These are phyloP conservation scores for Acleris cristana DNA, from an alignment of 2,888 invertebrate species.

Conservation along the genomic window DNA sequence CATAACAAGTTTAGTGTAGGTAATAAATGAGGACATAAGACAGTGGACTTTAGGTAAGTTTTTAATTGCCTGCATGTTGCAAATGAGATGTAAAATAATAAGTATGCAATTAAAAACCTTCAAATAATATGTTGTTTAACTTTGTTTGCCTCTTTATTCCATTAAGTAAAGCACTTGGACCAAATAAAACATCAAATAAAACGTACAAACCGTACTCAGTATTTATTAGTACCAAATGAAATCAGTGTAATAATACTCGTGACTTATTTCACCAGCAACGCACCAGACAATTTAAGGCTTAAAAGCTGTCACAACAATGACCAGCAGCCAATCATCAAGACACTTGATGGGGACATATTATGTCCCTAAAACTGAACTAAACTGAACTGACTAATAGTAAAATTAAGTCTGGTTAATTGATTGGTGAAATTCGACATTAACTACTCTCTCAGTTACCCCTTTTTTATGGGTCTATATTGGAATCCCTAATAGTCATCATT, in stretches of 20 bases:
- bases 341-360: no score
- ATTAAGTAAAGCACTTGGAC: background rate
- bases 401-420: no score
- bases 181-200: background rate
- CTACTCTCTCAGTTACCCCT: no score
- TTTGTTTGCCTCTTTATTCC: background rate
- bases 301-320: no score
- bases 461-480: no score
- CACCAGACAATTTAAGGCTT: no score
- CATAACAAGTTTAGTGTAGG: conserved; percentile 55
- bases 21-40: conserved; percentile 50
- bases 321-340: no score
- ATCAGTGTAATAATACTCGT: background rate
- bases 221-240: background rate
- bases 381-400: no score
- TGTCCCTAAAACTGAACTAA: no score
- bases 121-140: conserved; percentile 21
- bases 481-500: no score
- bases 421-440: no score
- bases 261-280: no score
- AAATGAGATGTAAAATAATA: conserved; percentile 58
- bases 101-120: conserved; percentile 37
- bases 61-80: conserved; percentile 52
- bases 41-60: conserved; percentile 43
- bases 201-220: background rate